Evolutionary conservation across 2,888 invertebrate species (phyloP), one percentile per base, ranked within the genome.

Genomic region (Ophion slaviceki): DNA sequence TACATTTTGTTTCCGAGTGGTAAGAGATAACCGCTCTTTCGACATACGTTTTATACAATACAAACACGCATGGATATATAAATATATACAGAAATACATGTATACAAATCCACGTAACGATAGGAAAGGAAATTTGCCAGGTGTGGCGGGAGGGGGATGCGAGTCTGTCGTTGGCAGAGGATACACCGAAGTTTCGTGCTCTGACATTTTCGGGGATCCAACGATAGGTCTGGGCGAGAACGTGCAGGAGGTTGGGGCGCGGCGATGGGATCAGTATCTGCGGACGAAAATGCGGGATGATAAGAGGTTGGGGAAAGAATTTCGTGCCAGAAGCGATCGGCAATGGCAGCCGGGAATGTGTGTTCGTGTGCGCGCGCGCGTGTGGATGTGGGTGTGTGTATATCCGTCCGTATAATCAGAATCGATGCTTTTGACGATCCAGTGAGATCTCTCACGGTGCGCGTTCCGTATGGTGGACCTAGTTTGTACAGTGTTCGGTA

Each of bases 351-450:
- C 64, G 70, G 74, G 32, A 36, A 14, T 61, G 14, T 66, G 59
- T 28, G 59, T 57, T 36, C 61, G 71, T 53, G 66, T 66, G 28
- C 66, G 11, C 4, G 5, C 5, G 4, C 5, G 11, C 5, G 17
- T 53, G 14, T 47, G 2, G 45, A 1, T 47, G 2, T 81, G 32
- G 1, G 32, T n/a, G 8, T 36, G 24, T 78, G 68, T 61, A 28
- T 36, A 72, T 57, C 80, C 80, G 72, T 40, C 67, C 83, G 83
- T 68, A 36, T 83, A 83, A 82, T 86, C 86, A 77, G 77, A 86
- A 83, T 86, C 80, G 86, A 83, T 86, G 86, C 86, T 86, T 86
- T 86, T 86, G 86, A 86, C 82, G 85, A 82, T 86, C 77, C 64
- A 45, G 10, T 61, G 76, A 71, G 76, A 86, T 82, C 68, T 72